phyloP scores from a whole-genome alignment of 1,140 invertebrate species.

The Lasioglossum baleicum region DNA sequence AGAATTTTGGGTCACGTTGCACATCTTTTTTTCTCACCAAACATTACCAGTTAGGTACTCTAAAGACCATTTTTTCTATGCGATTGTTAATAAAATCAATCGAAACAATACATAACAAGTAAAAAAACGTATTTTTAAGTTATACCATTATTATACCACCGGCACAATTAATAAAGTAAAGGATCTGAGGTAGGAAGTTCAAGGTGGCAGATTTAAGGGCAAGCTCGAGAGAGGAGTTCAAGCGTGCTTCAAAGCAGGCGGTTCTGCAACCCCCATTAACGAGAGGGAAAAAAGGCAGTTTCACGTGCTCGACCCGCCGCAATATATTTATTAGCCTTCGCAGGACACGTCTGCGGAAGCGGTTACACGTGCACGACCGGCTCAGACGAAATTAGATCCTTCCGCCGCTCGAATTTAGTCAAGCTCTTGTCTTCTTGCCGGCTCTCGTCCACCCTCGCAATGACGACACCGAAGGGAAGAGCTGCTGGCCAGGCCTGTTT shows the following conservation, averaged over 20 bases:
- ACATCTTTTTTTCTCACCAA: too few species aligned
- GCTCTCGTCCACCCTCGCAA: neutral
- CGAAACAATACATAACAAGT: too few species aligned
- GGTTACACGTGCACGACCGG: constrained; percentile 29
- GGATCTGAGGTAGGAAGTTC: too few species aligned
- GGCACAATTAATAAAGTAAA: neutral
- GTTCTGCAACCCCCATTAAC: neutral
- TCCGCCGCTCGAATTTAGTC: constrained; percentile 40
- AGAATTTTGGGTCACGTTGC: too few species aligned
- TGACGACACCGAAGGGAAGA: neutral
- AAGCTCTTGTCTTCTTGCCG: constrained; percentile 27
- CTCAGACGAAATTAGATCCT: constrained; percentile 53
- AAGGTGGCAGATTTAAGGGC: too few species aligned
- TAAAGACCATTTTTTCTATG: too few species aligned
- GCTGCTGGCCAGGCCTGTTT: constrained; percentile 29
- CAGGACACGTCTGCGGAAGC: constrained; percentile 13
- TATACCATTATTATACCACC: too few species aligned
- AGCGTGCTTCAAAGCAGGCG: neutral
- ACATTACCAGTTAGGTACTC: too few species aligned
- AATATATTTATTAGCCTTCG: constrained; percentile 41
- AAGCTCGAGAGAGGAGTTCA: neutral
- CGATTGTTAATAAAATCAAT: too few species aligned
- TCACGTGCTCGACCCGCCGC: neutral
- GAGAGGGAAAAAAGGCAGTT: neutral
- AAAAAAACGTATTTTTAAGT: too few species aligned